Base-by-base conservation (phyloP, 2,888 invertebrate genomes). In the Phengaris arion region DNA sequence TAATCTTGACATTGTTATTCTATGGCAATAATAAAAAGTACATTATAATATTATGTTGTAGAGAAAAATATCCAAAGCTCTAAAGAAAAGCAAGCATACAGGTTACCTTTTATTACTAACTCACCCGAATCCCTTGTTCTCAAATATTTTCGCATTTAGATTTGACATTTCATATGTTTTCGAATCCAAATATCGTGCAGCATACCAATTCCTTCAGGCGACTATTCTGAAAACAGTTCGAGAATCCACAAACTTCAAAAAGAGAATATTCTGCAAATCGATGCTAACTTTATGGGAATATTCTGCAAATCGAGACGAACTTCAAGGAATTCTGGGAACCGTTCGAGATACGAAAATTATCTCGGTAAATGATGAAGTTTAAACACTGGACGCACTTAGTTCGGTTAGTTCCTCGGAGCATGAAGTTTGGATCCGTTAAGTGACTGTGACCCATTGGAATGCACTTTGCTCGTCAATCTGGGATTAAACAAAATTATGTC, bases 361-460 rank as follows among this genome's bases (percentile, higher is more conserved):
- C 48, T 9, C 10, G 15, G 46, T 69, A 69, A 69, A 69, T 48
- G 69, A 64, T 64, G 64, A 45, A 64, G 64, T 64, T 69, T 48
- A 69, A 48, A 45, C 69, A 9, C 0, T 15, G 69, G 69, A 69
- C 69, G 48, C 46, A 69, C 69, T 69, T 48, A n/a, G 48, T 48
- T 9, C 46, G 3, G 46, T 48, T 69, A 69, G 48, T 69, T 69
- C 69, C 15, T 48, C 35, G 64, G 13, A 22, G 45, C 52, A 22
- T 54, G 35, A 54, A 72, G 72, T 72, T 72, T 13, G 52, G 52
- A 52, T 35, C 52, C 52, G 72, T 52, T 54, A 52, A 52, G 72
- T 72, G 52, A 72, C 35, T 52, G 52, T 72, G 72, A 72, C 64
- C 64, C 64, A 59, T 59, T 22, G 59, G 59, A 48, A 48, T 69